These are phyloP conservation scores for Neoniphon sammara DNA, from an alignment of 2,797 vertebrate species.

Conservation along the genomic window DNA sequence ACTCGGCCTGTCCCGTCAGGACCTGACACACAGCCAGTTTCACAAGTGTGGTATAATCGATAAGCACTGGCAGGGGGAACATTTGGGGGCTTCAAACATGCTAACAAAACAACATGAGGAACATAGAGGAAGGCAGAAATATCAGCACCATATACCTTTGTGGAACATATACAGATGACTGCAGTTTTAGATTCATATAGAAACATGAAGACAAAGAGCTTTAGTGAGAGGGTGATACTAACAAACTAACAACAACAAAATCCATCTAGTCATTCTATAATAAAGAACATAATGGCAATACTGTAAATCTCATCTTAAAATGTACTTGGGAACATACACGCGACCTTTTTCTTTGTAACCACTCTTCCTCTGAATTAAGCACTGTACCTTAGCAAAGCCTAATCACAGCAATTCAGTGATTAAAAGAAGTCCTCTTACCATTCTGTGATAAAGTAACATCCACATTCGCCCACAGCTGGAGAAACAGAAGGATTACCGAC, in stretches of 20 bases:
- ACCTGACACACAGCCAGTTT: conserved; percentile 59
- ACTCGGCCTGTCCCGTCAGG: no score
- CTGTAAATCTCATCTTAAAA: neutral
- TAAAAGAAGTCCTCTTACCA: conserved; percentile 36
- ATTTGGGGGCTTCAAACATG: conserved; percentile 41
- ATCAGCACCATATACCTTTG: no score
- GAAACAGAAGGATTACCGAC: conserved; percentile 36
- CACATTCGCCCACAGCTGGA: conserved; percentile 40
- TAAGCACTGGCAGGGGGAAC: conserved; percentile 55
- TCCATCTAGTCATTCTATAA: neutral
- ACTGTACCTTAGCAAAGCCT: rapidly evolving
- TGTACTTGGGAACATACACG: neutral
- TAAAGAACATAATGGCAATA: neutral
- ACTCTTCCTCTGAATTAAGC: neutral
- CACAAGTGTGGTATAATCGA: conserved; percentile 57
- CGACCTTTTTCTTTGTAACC: neutral
- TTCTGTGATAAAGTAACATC: conserved; percentile 25
- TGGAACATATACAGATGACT: conserved; percentile 14
- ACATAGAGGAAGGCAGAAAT: neutral
- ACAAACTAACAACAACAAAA: neutral
- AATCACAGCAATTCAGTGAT: neutral
- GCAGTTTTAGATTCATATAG: neutral
- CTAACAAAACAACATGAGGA: conserved; percentile 41
- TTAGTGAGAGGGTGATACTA: neutral
- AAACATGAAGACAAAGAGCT: neutral